These are phyloP conservation scores for Carlito syrichta DNA, from an alignment of 2,113 vertebrate species.

Conservation along the genomic window DNA sequence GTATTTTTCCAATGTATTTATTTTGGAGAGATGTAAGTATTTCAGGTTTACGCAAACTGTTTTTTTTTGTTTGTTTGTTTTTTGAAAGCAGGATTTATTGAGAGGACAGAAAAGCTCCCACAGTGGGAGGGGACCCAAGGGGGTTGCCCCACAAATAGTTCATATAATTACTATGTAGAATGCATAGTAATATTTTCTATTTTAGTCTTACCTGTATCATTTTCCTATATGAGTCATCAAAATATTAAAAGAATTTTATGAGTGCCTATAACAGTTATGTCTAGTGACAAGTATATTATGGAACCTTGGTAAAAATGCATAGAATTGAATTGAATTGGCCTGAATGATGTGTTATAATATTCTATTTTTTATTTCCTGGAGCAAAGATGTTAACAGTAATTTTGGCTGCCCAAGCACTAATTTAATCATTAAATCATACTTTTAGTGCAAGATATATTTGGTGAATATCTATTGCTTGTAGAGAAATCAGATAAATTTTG, in stretches of 20 bases:
- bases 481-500: neutral
- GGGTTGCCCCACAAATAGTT: neutral
- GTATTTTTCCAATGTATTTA: neutral
- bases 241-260: neutral
- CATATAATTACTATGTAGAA: neutral
- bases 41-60: too few relatives aligned
- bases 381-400: neutral
- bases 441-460: neutral
- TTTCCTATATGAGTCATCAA: neutral
- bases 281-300: neutral
- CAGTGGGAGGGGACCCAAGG: too few relatives aligned
- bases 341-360: neutral
- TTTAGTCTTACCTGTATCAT: neutral
- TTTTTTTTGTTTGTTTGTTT: too few relatives aligned
- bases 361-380: neutral
- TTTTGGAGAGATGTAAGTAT: neutral
- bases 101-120: too few relatives aligned
- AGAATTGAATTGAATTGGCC: neutral
- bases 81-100: too few relatives aligned
- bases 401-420: neutral
- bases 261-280: neutral
- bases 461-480: neutral
- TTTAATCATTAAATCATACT: neutral
- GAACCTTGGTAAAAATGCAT: neutral
- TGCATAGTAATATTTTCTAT: neutral